Percentiles rank a stretch among this genome's conserved stretches.
Conservation (phyloP, 2,113 vertebrate genomes). For the Lonchura striata region DNA sequence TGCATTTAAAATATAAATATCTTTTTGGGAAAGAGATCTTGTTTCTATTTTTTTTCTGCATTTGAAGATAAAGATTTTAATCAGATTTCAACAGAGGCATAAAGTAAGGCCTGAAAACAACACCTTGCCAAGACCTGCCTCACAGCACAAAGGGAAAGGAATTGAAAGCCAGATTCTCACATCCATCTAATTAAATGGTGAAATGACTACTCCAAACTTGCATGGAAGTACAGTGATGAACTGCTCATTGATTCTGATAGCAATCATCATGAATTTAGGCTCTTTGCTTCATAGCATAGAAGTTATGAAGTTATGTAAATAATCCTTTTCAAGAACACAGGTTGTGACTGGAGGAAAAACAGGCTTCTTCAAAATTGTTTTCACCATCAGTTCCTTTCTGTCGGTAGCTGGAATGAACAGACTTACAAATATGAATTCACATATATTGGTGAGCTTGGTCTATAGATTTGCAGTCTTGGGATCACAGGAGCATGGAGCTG, state of each 20-base stretch:
- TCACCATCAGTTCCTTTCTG: not conserved
- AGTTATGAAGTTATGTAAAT: not conserved
- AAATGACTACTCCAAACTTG: not conserved
- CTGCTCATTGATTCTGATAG: not conserved
- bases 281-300: not conserved
- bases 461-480: not conserved
- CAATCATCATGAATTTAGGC: not conserved
- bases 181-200: not conserved
- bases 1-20: not conserved
- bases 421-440: not conserved
- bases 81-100: not conserved
- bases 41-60: not conserved
- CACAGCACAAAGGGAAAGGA: not conserved
- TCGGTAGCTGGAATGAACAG: not conserved
- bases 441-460: not conserved
- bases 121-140: not conserved
- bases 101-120: not conserved
- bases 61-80: not conserved
- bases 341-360: not conserved
- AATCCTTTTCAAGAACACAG: not conserved
- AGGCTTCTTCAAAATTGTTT: not conserved
- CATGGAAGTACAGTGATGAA: not conserved
- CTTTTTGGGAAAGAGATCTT: not conserved
- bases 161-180: not conserved
- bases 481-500: not conserved